Evolutionary conservation across 1,140 invertebrate genomes (phyloP).

Genomic region (Fopius arisanus): DNA sequence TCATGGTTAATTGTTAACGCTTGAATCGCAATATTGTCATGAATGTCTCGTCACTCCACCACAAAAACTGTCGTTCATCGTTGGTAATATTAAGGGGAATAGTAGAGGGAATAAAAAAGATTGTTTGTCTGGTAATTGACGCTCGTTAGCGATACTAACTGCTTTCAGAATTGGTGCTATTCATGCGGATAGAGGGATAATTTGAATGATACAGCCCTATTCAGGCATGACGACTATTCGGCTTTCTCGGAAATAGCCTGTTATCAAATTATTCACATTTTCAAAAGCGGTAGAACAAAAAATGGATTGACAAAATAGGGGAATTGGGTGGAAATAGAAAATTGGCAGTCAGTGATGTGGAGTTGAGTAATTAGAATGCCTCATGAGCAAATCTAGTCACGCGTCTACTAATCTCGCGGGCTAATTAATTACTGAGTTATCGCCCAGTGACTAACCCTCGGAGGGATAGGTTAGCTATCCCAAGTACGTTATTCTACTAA

Average conservation of each 20-base stretch:
- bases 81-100: background rate
- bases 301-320: no score
- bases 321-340: background rate
- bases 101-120: background rate
- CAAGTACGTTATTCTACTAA: conserved; percentile 38
- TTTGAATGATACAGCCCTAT: conserved; percentile 6
- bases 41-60: background rate
- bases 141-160: conserved; percentile 22
- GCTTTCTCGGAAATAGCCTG: background rate
- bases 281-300: no score
- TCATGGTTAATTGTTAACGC: background rate
- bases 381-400: conserved; percentile 11
- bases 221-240: background rate
- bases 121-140: conserved; percentile 17
- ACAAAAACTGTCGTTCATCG: background rate
- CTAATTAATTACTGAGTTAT: conserved; percentile 59
- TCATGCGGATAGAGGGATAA: background rate
- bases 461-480: conserved; percentile 38
- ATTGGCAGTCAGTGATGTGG: background rate
- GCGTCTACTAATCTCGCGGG: conserved; percentile 46
- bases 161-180: background rate
- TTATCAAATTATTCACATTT: background rate
- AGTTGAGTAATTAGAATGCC: conserved; percentile 1
- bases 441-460: conserved; percentile 43
- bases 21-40: background rate